Evolutionary conservation across 1,140 invertebrate genomes (phyloP).

Genomic region (Pseudomyrmex concolor): DNA sequence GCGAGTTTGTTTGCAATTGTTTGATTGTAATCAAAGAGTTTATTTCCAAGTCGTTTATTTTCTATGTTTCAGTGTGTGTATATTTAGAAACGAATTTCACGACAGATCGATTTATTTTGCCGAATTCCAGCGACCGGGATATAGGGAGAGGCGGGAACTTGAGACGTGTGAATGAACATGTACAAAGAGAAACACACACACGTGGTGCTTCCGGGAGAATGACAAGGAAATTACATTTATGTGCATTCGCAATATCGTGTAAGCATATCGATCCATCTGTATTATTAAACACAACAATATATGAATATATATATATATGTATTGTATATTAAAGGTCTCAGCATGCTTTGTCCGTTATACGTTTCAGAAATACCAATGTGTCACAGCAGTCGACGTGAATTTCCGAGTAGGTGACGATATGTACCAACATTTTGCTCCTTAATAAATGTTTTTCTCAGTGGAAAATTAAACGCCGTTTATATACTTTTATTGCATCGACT

Average conservation of each 20-base stretch:
- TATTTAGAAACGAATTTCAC: too few species aligned
- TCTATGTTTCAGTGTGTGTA: too few species aligned
- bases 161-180: background rate
- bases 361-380: conserved; percentile 2
- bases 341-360: conserved; percentile 25
- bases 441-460: background rate
- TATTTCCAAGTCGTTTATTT: background rate
- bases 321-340: conserved; percentile 31
- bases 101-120: background rate
- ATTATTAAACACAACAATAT: conserved; percentile 51
- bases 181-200: background rate
- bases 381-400: conserved; percentile 21
- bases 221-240: conserved; percentile 50
- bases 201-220: conserved; percentile 14
- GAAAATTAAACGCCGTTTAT: conserved; percentile 1
- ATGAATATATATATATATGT: conserved; percentile 23
- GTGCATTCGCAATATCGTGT: conserved; percentile 26
- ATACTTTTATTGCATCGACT: background rate
- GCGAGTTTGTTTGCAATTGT: background rate
- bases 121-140: background rate
- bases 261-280: conserved; percentile 55
- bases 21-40: conserved; percentile 14
- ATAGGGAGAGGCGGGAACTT: background rate
- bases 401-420: background rate
- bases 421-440: conserved; percentile 11